phyloP scores from a whole-genome alignment of 1,140 invertebrate genomes.

The Drosophila pallidifrons region DNA sequence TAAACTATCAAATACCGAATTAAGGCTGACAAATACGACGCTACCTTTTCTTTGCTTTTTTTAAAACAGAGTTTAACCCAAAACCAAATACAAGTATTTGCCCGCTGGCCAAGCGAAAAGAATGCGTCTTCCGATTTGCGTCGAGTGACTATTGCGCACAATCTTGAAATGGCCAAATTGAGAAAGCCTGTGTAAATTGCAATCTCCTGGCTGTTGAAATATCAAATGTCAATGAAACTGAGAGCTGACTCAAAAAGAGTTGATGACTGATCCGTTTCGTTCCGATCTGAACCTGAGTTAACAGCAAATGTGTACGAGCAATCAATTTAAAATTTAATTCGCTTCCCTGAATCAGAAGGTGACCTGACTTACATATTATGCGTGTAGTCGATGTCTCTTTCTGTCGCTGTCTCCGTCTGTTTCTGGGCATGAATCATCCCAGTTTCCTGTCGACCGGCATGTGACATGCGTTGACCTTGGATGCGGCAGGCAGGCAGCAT shows the following conservation, averaged over 20 bases:
- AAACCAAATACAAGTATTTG: conserved; percentile 28
- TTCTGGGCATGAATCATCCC: conserved; percentile 39
- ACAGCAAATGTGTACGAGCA: neutral
- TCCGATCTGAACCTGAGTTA: neutral
- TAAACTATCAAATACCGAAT: conserved; percentile 54
- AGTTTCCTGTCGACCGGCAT: conserved; percentile 50
- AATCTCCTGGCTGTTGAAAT: conserved; percentile 47
- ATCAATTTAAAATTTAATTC: conserved; percentile 47
- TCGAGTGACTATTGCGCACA: neutral
- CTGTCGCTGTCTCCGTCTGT: neutral
- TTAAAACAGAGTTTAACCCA: conserved; percentile 26
- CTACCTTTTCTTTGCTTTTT: conserved; percentile 17
- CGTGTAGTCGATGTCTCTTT: neutral
- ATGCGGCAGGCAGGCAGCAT: conserved; percentile 13
- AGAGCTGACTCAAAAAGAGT: conserved; percentile 27
- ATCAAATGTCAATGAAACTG: conserved; percentile 56
- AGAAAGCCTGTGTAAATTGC: conserved; percentile 71
- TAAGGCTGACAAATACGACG: conserved; percentile 51
- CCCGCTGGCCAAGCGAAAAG: neutral
- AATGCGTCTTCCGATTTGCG: neutral
- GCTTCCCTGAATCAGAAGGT: conserved; percentile 26
- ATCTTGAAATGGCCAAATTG: conserved; percentile 61
- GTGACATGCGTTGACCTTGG: conserved; percentile 64
- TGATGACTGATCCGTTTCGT: conserved; percentile 17
- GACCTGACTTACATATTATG: conserved; percentile 35